phyloP scores from a whole-genome alignment of 53 echinoderm and acorn worm genomes.

The Actinopyga echinites region DNA sequence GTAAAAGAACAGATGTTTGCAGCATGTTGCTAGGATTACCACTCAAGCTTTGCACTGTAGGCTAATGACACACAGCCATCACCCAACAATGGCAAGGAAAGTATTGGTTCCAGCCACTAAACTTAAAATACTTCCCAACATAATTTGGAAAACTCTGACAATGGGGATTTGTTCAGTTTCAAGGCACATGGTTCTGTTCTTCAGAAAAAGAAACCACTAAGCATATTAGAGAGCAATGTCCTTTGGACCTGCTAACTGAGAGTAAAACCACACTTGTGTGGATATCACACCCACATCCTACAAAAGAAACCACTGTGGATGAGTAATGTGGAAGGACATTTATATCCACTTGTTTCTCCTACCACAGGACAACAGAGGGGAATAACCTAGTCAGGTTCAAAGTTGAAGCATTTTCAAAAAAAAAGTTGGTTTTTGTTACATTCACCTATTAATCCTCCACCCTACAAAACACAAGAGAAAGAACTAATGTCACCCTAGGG shows the following conservation, averaged over 20 bases:
- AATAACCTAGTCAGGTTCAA: too few species aligned
- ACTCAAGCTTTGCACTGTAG: not conserved
- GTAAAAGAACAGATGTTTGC: not conserved
- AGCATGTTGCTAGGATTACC: not conserved
- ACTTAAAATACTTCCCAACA: not conserved
- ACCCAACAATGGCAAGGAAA: not conserved
- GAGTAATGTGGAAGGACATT: too few species aligned
- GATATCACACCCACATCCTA: not conserved
- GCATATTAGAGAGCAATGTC: conserved; percentile 24
- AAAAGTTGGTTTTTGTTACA: too few species aligned
- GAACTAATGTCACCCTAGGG: too few species aligned
- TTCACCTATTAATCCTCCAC: too few species aligned
- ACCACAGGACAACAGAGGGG: too few species aligned
- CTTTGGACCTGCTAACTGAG: not conserved
- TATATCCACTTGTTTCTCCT: too few species aligned
- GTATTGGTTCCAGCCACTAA: not conserved
- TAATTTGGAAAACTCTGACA: not conserved
- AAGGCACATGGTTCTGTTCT: too few species aligned
- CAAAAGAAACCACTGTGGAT: not conserved
- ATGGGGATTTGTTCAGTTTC: not conserved
- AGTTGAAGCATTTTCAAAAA: too few species aligned
- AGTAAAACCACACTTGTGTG: conserved; percentile 13
- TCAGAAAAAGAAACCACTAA: not conserved
- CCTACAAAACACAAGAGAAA: too few species aligned
- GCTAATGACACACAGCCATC: not conserved